Conservation (phyloP, 1,140 invertebrate genomes). For the Bombus superbus region DNA sequence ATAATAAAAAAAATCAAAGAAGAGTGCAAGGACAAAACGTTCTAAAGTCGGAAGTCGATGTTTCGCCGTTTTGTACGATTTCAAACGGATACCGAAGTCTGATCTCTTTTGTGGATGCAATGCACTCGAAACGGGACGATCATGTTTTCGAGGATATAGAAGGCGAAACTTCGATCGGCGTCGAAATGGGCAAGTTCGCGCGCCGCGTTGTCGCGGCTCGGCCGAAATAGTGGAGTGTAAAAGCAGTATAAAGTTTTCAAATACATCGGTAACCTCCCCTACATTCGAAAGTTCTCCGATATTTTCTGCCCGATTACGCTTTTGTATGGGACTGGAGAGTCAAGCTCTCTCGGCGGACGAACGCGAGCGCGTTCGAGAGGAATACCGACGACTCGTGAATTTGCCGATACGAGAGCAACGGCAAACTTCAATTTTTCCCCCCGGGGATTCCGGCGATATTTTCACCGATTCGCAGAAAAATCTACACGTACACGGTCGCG, state of each 20-base stretch:
- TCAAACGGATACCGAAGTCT: not conserved
- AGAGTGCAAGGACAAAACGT: not conserved
- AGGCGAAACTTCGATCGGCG: constrained; percentile 17
- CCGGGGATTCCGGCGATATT: not conserved
- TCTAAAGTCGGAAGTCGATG: not conserved
- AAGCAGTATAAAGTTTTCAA: constrained; percentile 45
- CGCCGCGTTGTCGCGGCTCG: not conserved
- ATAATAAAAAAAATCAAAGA: no score
- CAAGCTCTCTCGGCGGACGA: not conserved
- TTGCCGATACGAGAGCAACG: constrained; percentile 26
- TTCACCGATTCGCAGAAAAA: not conserved
- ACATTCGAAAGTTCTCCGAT: constrained; percentile 32
- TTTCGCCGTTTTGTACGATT: not conserved
- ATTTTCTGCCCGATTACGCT: constrained; percentile 52
- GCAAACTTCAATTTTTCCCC: constrained; percentile 44
- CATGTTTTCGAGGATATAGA: not conserved
- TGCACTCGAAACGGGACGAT: not conserved
- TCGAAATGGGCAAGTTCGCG: constrained; percentile 26
- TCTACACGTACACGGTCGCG: not conserved
- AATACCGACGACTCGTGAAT: constrained; percentile 12
- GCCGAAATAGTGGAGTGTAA: constrained; percentile 33
- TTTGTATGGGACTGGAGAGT: not conserved
- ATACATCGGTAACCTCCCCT: constrained; percentile 30
- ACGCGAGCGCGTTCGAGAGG: constrained; percentile 1
- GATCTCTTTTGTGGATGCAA: not conserved